Evolutionary conservation across 2,113 vertebrate species (phyloP).

Genomic region (Neogale vison): DNA sequence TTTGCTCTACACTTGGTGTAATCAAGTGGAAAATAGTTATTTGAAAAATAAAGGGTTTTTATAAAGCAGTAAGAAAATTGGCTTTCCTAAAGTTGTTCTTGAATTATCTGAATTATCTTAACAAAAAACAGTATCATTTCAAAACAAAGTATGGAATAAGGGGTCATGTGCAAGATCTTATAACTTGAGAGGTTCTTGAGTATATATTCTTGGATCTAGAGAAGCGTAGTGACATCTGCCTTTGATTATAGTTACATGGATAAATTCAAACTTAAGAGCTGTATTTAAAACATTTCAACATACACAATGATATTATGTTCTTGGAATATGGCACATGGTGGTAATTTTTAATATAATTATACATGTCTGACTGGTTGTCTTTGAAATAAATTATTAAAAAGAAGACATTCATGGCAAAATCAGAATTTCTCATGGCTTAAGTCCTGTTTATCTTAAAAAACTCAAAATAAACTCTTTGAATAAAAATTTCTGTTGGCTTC

Average conservation of each 20-base stretch:
- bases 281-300: slow-evolving; percentile 60
- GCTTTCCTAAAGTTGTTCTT: slow-evolving; percentile 3
- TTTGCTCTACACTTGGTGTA: background rate
- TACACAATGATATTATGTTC: slow-evolving; percentile 57
- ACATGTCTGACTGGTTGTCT: slow-evolving; percentile 9
- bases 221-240: slow-evolving; percentile 53
- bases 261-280: slow-evolving; percentile 28
- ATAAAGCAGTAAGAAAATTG: background rate
- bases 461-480: slow-evolving; percentile 52
- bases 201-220: slow-evolving; percentile 19
- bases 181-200: background rate
- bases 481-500: slow-evolving; percentile 28
- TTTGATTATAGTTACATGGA: slow-evolving; percentile 62
- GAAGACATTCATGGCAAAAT: slow-evolving; percentile 33
- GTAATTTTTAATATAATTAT: slow-evolving; percentile 69
- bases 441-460: slow-evolving; percentile 21
- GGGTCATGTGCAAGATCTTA: background rate
- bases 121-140: background rate
- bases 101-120: slow-evolving; percentile 19
- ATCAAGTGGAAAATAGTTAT: background rate
- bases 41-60: background rate
- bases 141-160: slow-evolving; percentile 18
- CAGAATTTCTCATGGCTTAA: slow-evolving; percentile 34
- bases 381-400: slow-evolving; percentile 70
- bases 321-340: slow-evolving; percentile 3